Base-by-base conservation (phyloP, 1,140 invertebrate species). In the Heliconius hermathena region DNA sequence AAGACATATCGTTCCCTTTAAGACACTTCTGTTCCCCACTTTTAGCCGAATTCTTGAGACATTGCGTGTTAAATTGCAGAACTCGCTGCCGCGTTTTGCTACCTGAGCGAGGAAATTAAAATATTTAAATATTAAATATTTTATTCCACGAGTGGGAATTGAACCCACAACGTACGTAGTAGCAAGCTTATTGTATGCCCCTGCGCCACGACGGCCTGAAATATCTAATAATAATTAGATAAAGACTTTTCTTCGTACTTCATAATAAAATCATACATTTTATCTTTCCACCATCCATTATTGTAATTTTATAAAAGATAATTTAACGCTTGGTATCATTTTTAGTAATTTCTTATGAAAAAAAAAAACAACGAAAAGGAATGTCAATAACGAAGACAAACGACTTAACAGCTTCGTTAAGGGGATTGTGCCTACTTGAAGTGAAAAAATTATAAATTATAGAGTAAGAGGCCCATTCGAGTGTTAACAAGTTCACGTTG, bases 341-440 rank as follows among this genome's bases (percentile, higher is more conserved):
- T 60, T 22, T 60, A n/a, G 54, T 66, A 66, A 29, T 46, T 46
- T 46, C 22, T 16, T 29, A 29, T 29, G 22, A 29, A 29, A 60
- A 66, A 66, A n/a, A 22, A 66, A 22, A 66, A 66, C 22, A 66
- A 66, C 22, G 57, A 26, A 29, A 66, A 66, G 60, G 60, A 66
- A 66, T 66, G 60, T 66, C 60, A 66, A 66, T 66, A 66, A 29
- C 22, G 22, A 66, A 66, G 60, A 66, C 22, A 66, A 66, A 66
- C 60, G 60, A 66, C 22, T 66, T 66, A 66, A 66, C 60, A 66
- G 11, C 26, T 29, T 66, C 60, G 60, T 66, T 66, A 66, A 9
- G 60, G 60, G 60, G 26, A 29, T 11, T 66, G 60, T 22, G 60
- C 9, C 26, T 66, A 66, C 22, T 66, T 16, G 60, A 29, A 66